Evolutionary conservation across 2,113 vertebrate genomes (phyloP).

Genomic region (Phaethornis superciliosus): DNA sequence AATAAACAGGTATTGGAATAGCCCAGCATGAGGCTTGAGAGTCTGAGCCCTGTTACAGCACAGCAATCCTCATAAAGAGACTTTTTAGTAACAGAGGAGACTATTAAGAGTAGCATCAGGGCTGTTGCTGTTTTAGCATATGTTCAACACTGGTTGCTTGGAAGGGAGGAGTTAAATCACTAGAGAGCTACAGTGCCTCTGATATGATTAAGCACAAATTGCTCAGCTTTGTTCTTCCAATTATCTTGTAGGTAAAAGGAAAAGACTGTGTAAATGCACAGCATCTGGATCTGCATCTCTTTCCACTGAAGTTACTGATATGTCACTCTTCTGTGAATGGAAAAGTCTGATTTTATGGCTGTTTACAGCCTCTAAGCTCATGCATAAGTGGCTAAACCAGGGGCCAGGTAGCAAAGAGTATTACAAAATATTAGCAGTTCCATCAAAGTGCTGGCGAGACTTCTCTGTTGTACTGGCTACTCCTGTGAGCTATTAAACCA

Average conservation of each 20-base stretch:
- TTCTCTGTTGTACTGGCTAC: neutral
- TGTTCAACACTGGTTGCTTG: neutral
- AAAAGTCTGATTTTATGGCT: neutral
- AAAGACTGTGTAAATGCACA: neutral
- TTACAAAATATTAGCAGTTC: neutral
- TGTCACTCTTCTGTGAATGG: neutral
- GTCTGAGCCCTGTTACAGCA: neutral
- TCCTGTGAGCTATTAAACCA: neutral
- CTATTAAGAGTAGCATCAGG: constrained; percentile 55
- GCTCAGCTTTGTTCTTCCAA: constrained; percentile 32
- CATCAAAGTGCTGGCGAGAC: neutral
- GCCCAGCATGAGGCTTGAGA: constrained; percentile 47
- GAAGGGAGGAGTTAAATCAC: constrained; percentile 56
- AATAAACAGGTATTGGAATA: constrained; percentile 62
- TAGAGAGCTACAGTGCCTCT: constrained; percentile 16
- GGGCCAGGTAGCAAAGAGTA: neutral
- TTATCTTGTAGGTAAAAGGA: constrained; percentile 33
- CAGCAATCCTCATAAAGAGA: constrained; percentile 64
- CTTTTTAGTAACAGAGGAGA: constrained; percentile 42
- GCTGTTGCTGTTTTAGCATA: constrained; percentile 40
- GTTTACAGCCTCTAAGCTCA: neutral
- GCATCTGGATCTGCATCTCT: neutral
- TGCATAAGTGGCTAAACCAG: neutral
- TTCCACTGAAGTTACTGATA: neutral
- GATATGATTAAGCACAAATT: constrained; percentile 61